Conservation (phyloP, 2,797 vertebrate genomes). For the Mycteria americana region DNA sequence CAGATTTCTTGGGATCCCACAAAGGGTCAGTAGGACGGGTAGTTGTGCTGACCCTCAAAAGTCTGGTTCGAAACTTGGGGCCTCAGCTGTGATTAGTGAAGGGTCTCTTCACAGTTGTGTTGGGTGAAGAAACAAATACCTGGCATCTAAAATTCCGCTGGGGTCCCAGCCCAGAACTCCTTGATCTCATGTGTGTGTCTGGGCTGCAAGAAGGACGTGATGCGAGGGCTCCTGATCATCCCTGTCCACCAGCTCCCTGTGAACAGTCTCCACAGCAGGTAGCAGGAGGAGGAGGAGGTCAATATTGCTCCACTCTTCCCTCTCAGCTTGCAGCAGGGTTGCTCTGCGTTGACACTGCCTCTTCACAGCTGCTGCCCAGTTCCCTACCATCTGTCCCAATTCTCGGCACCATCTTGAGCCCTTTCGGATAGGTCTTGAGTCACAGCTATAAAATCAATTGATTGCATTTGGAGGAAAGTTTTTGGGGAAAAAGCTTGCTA, state of each 20-base stretch:
- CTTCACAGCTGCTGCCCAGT: background rate
- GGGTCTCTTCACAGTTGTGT: background rate
- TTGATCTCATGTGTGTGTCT: background rate
- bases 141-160: background rate
- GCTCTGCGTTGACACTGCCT: background rate
- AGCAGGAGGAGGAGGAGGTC: background rate
- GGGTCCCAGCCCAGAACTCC: background rate
- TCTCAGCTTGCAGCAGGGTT: background rate
- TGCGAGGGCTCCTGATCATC: background rate
- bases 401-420: background rate
- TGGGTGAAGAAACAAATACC: background rate
- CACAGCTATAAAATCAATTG: background rate
- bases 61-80: background rate
- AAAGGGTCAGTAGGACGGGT: background rate
- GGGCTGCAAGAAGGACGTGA: background rate
- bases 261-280: background rate
- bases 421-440: background rate
- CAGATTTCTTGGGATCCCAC: background rate
- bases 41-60: background rate
- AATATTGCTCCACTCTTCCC: background rate
- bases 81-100: background rate
- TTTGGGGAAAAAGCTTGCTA: background rate
- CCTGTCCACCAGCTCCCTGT: background rate
- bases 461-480: background rate
- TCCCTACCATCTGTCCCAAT: background rate